These are phyloP conservation scores for Sialia sialis DNA, from an alignment of 2,113 vertebrate species.

Conservation along the genomic window DNA sequence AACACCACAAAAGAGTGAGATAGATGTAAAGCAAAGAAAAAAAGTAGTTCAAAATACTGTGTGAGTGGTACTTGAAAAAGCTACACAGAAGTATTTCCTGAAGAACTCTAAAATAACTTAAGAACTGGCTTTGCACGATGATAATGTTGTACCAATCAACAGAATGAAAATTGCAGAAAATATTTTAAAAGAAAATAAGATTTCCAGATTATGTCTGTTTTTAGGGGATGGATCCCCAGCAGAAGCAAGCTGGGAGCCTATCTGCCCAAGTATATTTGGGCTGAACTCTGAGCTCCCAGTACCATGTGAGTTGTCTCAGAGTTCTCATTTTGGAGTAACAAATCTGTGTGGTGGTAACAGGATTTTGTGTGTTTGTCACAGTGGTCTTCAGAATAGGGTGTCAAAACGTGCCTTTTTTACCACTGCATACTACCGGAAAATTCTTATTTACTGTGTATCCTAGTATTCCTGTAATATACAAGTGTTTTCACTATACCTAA, in stretches of 20 bases:
- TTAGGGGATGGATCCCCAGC: neutral
- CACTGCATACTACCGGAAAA: neutral
- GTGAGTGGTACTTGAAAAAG: neutral
- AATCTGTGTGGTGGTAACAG: neutral
- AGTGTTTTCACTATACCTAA: neutral
- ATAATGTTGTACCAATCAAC: neutral
- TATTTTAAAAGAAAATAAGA: neutral
- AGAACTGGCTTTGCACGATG: neutral
- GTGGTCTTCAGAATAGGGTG: neutral
- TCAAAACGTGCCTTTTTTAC: neutral
- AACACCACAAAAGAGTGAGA: too few relatives aligned
- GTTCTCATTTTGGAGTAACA: neutral
- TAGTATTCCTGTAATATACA: neutral
- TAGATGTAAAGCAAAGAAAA: neutral
- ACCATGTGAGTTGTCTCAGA: neutral
- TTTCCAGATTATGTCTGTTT: neutral
- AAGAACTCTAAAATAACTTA: neutral
- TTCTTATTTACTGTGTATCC: neutral
- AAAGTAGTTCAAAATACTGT: neutral
- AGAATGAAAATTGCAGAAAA: neutral
- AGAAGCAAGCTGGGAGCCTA: neutral
- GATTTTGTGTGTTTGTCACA: neutral
- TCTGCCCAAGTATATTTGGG: neutral
- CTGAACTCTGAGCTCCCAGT: neutral
- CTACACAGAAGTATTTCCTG: neutral